phyloP scores from a whole-genome alignment of 2,113 vertebrate species.

The Theristicus caerulescens region DNA sequence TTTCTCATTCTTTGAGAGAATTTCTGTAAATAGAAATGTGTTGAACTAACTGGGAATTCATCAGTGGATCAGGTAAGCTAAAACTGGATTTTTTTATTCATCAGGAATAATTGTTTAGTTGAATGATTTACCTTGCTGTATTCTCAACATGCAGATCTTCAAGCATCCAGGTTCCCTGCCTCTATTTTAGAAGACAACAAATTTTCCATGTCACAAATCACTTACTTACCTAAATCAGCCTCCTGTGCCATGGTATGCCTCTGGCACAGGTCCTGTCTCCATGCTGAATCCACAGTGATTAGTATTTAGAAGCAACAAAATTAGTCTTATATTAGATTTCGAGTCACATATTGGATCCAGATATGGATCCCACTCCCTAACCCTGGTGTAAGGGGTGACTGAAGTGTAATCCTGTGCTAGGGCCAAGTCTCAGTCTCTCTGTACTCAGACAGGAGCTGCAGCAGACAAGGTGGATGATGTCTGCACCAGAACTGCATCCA shows the following conservation, averaged over 20 bases:
- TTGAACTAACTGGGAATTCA: not conserved
- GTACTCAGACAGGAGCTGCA: not conserved
- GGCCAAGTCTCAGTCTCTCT: not conserved
- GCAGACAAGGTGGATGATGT: not conserved
- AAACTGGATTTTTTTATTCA: not conserved
- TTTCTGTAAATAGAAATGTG: not conserved
- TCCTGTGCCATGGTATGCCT: not conserved
- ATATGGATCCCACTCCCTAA: not conserved
- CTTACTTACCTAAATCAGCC: not conserved
- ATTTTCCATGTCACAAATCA: not conserved
- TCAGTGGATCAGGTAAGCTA: not conserved
- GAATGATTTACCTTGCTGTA: not conserved
- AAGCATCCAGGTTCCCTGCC: not conserved
- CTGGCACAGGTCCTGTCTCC: not conserved
- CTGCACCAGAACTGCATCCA: not conserved
- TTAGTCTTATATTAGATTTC: not conserved
- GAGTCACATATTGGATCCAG: fast-evolving
- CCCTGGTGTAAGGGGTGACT: not conserved
- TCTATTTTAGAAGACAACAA: not conserved
- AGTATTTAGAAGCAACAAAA: not conserved
- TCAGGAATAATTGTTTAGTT: not conserved
- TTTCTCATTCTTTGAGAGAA: not conserved
- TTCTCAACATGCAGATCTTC: not conserved
- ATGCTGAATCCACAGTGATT: not conserved
- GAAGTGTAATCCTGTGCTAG: not conserved